phyloP scores from a whole-genome alignment of 2,113 vertebrate genomes.

The Corythaeola cristata region DNA sequence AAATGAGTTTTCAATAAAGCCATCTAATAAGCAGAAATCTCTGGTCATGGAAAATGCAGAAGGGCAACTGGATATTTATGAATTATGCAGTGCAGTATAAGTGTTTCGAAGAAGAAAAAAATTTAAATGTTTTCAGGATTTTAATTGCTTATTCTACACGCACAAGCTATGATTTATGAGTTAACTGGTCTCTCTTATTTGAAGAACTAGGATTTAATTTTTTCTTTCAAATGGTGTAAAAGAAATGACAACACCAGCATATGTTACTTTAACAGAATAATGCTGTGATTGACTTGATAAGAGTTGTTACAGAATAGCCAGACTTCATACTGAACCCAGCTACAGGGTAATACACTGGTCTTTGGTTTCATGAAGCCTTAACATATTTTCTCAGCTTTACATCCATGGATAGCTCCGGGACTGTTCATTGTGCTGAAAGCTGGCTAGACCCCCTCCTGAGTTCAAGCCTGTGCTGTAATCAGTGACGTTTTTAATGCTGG shows the following conservation, averaged over 20 bases:
- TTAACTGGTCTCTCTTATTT: background rate
- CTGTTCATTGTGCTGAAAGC: background rate
- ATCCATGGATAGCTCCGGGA: background rate
- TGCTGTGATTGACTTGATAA: background rate
- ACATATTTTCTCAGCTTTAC: background rate
- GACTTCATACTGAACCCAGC: background rate
- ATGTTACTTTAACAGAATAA: background rate
- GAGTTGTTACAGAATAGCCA: too few relatives aligned
- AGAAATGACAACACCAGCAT: background rate
- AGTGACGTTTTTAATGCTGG: background rate
- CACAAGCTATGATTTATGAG: background rate
- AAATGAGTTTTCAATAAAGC: background rate
- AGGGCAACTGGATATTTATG: background rate
- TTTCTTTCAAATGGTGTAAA: background rate
- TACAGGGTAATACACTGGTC: background rate
- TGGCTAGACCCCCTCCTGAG: background rate
- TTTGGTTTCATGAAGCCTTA: background rate
- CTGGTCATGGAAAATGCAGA: background rate
- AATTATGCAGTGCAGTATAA: background rate
- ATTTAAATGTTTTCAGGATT: background rate
- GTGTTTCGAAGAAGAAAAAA: background rate
- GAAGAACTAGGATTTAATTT: background rate
- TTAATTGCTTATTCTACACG: background rate
- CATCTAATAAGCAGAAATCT: background rate
- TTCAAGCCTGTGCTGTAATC: background rate